Evolutionary conservation across 2,888 invertebrate genomes (phyloP).

Genomic region (Leptopilina myrica): DNA sequence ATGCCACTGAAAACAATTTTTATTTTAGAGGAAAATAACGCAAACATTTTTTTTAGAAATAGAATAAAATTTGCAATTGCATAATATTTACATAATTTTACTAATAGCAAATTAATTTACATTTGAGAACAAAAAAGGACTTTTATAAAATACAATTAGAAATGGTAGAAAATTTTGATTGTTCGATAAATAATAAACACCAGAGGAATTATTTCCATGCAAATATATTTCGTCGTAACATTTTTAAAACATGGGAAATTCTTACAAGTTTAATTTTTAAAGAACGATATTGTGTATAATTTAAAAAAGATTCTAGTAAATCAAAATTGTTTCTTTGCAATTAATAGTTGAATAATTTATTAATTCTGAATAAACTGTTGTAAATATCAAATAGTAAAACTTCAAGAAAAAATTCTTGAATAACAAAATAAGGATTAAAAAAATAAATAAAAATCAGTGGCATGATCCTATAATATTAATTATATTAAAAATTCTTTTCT

Average conservation of each 20-base stretch:
- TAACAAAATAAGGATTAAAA: background rate
- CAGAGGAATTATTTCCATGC: slow-evolving; percentile 35
- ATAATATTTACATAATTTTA: too few species aligned
- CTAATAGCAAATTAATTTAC: too few species aligned
- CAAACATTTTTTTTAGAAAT: background rate
- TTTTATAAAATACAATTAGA: too few species aligned
- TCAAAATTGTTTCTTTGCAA: background rate
- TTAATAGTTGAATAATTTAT: too few species aligned
- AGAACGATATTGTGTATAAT: background rate
- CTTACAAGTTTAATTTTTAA: slow-evolving; percentile 35
- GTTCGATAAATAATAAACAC: slow-evolving; percentile 27
- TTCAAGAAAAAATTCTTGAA: slow-evolving; percentile 8
- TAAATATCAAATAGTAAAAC: background rate
- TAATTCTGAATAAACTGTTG: background rate
- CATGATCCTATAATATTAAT: slow-evolving; percentile 25
- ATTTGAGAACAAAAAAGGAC: too few species aligned
- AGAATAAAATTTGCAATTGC: too few species aligned
- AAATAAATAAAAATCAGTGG: slow-evolving; percentile 22
- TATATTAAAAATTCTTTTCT: slow-evolving; percentile 24
- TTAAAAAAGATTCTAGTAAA: slow-evolving; percentile 17
- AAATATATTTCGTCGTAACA: slow-evolving; percentile 38
- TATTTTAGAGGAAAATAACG: background rate
- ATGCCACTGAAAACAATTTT: slow-evolving; percentile 26
- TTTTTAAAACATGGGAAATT: slow-evolving; percentile 24
- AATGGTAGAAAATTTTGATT: too few species aligned